Percentiles rank a stretch among this genome's conserved stretches.
phyloP scores from a whole-genome alignment of 2,888 invertebrate species.

The Orchesellides sinensis region DNA sequence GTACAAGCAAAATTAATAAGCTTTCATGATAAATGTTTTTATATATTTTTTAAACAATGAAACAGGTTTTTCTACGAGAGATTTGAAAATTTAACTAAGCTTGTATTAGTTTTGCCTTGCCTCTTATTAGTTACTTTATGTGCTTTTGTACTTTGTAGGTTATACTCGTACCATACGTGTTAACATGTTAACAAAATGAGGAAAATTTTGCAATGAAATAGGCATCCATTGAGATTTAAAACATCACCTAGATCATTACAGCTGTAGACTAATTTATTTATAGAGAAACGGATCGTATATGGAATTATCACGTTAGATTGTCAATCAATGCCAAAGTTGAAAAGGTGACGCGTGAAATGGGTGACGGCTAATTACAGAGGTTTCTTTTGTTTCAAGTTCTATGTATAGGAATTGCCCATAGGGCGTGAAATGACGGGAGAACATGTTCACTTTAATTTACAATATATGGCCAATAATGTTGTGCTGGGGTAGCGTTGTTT shows the following conservation, averaged over 20 bases:
- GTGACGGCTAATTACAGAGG: conserved; percentile 48
- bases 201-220: no score
- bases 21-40: conserved; percentile 37
- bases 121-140: no score
- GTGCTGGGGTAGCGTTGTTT: no score
- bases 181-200: no score
- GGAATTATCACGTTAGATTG: conserved; percentile 32
- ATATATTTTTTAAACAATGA: conserved; percentile 19
- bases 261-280: conserved; percentile 5
- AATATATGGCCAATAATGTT: no score
- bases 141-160: no score
- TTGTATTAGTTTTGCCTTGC: neutral
- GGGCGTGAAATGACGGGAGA: neutral
- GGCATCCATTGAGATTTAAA: no score
- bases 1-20: conserved; percentile 39
- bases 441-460: no score
- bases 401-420: neutral
- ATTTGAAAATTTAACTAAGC: neutral
- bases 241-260: conserved; percentile 16
- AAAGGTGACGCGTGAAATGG: conserved; percentile 43
- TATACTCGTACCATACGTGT: no score
- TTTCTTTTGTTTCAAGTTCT: neutral
- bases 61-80: conserved; percentile 32
- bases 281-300: neutral
- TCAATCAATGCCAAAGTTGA: conserved; percentile 54